phyloP scores from a whole-genome alignment of 92 coral and sea anemone species.

The Epizoanthus ramosus region DNA sequence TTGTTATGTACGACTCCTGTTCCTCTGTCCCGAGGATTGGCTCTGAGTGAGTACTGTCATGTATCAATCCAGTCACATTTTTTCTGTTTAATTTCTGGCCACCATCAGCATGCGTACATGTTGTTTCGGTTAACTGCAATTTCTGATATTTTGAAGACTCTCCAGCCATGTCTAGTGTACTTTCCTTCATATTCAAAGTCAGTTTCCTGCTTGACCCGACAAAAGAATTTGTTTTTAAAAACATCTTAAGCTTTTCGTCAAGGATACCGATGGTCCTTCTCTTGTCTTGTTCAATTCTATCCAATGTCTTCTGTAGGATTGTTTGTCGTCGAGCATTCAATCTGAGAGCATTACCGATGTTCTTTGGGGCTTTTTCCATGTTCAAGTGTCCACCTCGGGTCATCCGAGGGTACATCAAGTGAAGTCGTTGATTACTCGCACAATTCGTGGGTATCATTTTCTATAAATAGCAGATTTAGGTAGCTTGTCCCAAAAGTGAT shows the following conservation, averaged over 20 bases:
- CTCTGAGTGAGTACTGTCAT: constrained; percentile 3
- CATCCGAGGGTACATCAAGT: constrained; percentile 36
- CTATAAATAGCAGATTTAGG: too few relatives aligned
- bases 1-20: not conserved
- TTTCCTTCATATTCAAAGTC: too few relatives aligned
- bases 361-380: constrained; percentile 38
- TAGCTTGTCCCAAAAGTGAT: too few relatives aligned
- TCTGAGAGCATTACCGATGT: constrained; percentile 16
- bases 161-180: not conserved
- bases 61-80: not conserved
- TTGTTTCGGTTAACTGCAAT: not conserved
- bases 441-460: constrained; percentile 35
- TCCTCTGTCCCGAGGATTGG: too few relatives aligned
- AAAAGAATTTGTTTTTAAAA: constrained; percentile 5
- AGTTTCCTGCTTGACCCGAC: not conserved
- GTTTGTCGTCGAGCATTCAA: constrained; percentile 20
- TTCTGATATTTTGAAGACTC: not conserved
- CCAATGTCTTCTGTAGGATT: constrained; percentile 28
- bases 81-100: not conserved
- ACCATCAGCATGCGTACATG: not conserved
- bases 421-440: constrained; percentile 39
- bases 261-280: constrained; percentile 1
- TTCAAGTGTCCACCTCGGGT: constrained; percentile 12
- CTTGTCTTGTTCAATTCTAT: constrained; percentile 31
- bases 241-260: constrained; percentile 18